These are phyloP conservation scores for Carassius auratus DNA, from an alignment of 2,113 vertebrate genomes.

Conservation along the genomic window DNA sequence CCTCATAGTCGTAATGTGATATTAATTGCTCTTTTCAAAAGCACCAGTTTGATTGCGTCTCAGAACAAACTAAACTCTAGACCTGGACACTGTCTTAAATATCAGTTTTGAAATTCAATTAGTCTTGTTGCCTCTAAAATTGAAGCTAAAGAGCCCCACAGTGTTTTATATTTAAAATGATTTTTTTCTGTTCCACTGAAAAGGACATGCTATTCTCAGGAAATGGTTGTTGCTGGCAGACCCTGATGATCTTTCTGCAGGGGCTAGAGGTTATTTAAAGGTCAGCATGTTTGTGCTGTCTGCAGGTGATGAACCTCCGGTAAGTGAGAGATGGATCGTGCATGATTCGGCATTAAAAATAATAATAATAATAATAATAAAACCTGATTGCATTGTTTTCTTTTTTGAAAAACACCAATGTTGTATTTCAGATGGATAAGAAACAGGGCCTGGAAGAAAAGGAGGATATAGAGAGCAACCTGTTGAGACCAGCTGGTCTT, in stretches of 20 bases:
- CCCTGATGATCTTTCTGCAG: conserved; percentile 86
- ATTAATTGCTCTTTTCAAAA: neutral
- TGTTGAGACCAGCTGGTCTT: conserved; percentile 87
- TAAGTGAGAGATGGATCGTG: conserved; percentile 74
- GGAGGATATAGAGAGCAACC: conserved; percentile 90
- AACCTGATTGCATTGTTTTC: neutral
- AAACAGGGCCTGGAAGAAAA: conserved; percentile 86
- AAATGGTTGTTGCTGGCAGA: conserved; percentile 93
- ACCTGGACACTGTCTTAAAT: neutral
- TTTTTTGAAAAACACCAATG: neutral
- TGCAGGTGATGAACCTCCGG: conserved; percentile 89
- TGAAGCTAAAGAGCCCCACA: neutral
- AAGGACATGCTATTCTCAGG: conserved; percentile 88
- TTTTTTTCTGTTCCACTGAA: conserved; percentile 1
- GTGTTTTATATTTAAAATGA: neutral
- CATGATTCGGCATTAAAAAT: neutral
- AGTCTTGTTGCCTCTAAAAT: neutral
- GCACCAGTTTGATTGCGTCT: neutral
- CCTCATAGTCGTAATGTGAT: neutral
- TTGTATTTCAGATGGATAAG: conserved; percentile 79
- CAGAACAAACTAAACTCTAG: neutral
- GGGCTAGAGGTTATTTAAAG: conserved; percentile 92
- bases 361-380: neutral
- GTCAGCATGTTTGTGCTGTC: conserved; percentile 89
- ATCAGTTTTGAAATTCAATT: neutral